Conservation (phyloP, 1,140 invertebrate genomes). For the Grapholita molesta region DNA sequence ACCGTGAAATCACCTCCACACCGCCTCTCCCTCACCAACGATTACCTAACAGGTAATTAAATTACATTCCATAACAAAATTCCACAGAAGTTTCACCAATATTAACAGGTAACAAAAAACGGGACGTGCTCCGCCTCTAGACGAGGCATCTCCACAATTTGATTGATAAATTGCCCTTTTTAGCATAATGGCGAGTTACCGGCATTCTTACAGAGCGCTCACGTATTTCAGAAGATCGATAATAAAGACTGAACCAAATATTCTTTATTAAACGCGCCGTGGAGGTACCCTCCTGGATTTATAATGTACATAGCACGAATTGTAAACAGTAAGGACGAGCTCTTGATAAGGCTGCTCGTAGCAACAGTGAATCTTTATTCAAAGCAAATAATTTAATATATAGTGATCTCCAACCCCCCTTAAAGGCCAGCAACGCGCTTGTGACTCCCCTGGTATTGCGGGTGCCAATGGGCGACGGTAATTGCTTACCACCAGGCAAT, state of each 20-base stretch:
- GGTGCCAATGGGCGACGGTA: too few relatives aligned
- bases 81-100: not conserved
- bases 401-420: too few relatives aligned
- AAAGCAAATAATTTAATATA: too few relatives aligned
- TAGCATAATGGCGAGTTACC: conserved; percentile 13
- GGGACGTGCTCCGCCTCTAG: not conserved
- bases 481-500: too few relatives aligned
- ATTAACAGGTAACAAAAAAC: conserved; percentile 16
- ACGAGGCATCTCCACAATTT: conserved; percentile 16
- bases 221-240: not conserved
- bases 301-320: not conserved
- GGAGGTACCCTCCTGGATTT: not conserved
- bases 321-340: too few relatives aligned
- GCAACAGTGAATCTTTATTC: too few relatives aligned
- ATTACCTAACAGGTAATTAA: conserved; percentile 67
- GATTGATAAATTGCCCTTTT: conserved; percentile 14
- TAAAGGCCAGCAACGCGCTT: too few relatives aligned
- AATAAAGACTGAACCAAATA: not conserved
- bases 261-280: not conserved
- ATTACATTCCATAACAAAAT: not conserved
- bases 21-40: conserved; percentile 70
- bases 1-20: conserved; percentile 62
- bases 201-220: conserved; percentile 1
- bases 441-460: too few relatives aligned
- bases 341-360: too few relatives aligned